phyloP scores from a whole-genome alignment of 2,113 vertebrate species.

The Pholis gunnellus region DNA sequence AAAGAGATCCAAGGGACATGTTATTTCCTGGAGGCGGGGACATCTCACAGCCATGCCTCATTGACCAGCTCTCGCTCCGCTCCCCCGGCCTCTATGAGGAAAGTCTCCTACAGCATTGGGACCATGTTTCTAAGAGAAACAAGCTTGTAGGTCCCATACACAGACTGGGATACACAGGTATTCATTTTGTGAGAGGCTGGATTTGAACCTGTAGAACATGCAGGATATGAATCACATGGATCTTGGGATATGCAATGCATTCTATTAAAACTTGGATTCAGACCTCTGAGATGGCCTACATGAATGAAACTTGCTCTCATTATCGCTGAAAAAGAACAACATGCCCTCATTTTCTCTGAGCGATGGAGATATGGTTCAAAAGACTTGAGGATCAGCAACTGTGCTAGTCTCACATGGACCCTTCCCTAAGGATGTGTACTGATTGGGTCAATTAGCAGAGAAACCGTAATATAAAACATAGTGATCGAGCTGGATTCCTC shows the following conservation, averaged over 20 bases:
- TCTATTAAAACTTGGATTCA: slow-evolving; percentile 53
- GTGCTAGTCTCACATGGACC: slow-evolving; percentile 33
- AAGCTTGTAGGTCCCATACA: slow-evolving; percentile 88
- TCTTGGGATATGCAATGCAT: slow-evolving; percentile 68
- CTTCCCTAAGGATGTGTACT: slow-evolving; percentile 36
- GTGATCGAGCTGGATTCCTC: slow-evolving; percentile 42
- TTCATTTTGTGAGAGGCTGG: slow-evolving; percentile 34
- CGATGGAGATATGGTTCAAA: slow-evolving; percentile 31
- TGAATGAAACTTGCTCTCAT: slow-evolving; percentile 41
- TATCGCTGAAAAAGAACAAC: slow-evolving; percentile 50
- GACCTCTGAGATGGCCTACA: slow-evolving; percentile 31
- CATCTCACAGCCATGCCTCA: slow-evolving; percentile 87
- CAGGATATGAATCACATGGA: slow-evolving; percentile 35
- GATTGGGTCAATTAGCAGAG: slow-evolving; percentile 36
- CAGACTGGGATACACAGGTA: slow-evolving; percentile 22
- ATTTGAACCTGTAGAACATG: slow-evolving; percentile 37
- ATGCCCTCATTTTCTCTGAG: slow-evolving; percentile 22
- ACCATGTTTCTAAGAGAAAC: slow-evolving; percentile 99
- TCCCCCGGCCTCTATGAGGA: slow-evolving; percentile 92
- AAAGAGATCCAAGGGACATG: slow-evolving; percentile 98
- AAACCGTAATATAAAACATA: slow-evolving; percentile 50
- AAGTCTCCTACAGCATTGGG: slow-evolving; percentile 98
- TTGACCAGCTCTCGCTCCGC: slow-evolving; percentile 86
- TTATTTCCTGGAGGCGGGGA: slow-evolving; percentile 97
- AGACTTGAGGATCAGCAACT: slow-evolving; percentile 38